phyloP scores from a whole-genome alignment of 2,888 invertebrate genomes.

The Tetranychus piercei region DNA sequence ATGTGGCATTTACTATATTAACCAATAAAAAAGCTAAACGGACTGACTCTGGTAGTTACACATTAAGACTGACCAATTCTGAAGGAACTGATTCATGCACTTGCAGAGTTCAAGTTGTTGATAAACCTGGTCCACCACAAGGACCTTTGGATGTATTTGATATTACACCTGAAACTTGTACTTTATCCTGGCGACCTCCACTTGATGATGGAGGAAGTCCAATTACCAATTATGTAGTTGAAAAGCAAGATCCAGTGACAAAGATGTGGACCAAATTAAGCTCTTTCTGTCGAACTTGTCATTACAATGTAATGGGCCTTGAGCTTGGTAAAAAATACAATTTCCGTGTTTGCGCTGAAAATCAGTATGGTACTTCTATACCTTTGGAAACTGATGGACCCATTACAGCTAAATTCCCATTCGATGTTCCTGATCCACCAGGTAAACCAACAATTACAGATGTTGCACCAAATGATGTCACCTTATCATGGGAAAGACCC shows the following conservation, averaged over 20 bases:
- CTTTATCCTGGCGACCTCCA: constrained; percentile 42
- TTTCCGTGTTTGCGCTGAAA: constrained; percentile 80
- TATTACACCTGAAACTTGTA: constrained; percentile 85
- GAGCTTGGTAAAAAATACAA: constrained; percentile 81
- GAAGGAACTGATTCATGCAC: constrained; percentile 79
- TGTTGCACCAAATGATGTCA: constrained; percentile 85
- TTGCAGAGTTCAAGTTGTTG: constrained; percentile 57
- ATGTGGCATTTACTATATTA: constrained; percentile 58
- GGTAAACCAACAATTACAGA: constrained; percentile 36
- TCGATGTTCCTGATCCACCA: constrained; percentile 50
- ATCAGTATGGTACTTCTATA: constrained; percentile 81
- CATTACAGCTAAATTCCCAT: constrained; percentile 85
- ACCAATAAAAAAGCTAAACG: constrained; percentile 70
- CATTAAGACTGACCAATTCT: constrained; percentile 66
- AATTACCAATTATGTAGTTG: constrained; percentile 74
- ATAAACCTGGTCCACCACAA: constrained; percentile 68
- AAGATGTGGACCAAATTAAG: constrained; percentile 76
- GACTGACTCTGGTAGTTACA: constrained; percentile 78
- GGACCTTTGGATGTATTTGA: constrained; percentile 76
- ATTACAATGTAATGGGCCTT: constrained; percentile 57
- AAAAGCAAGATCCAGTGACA: constrained; percentile 43
- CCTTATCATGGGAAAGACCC: constrained; percentile 86
- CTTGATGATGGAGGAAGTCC: constrained; percentile 54
- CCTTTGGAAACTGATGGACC: constrained; percentile 61
- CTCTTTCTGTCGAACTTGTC: constrained; percentile 74